Evolutionary conservation across 2,888 invertebrate genomes (phyloP).

Genomic region (Thecophora atra): DNA sequence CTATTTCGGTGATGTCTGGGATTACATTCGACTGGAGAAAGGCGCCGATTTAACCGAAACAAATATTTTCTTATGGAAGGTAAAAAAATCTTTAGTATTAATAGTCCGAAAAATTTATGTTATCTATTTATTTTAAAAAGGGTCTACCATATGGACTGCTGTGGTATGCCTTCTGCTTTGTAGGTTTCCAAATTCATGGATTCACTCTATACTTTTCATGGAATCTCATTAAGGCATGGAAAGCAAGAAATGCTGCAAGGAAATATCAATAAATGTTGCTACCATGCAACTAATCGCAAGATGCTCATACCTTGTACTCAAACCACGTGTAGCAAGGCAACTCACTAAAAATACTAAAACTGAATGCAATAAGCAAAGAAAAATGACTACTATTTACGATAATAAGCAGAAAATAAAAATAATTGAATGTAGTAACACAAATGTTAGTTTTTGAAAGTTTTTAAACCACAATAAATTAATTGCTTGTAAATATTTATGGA

Average conservation of each 20-base stretch:
- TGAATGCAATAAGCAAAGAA: slow-evolving; percentile 6
- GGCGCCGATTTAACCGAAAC: slow-evolving; percentile 72
- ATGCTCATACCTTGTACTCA: background rate
- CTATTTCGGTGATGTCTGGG: slow-evolving; percentile 86
- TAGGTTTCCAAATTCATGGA: slow-evolving; percentile 88
- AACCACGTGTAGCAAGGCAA: background rate
- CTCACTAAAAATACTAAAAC: slow-evolving; percentile 11
- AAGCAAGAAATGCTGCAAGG: slow-evolving; percentile 74
- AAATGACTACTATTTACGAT: slow-evolving; percentile 1
- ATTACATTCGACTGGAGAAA: slow-evolving; percentile 73
- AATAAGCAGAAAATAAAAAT: slow-evolving; percentile 7
- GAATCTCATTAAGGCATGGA: slow-evolving; percentile 86
- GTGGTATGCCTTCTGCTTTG: slow-evolving; percentile 90
- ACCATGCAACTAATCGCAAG: slow-evolving; percentile 33
- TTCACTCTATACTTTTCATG: slow-evolving; percentile 87
- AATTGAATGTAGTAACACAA: slow-evolving; percentile 12
- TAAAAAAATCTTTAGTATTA: slow-evolving; percentile 57
- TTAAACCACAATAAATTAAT: slow-evolving; percentile 2
- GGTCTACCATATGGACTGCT: slow-evolving; percentile 90
- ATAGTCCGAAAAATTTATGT: no score
- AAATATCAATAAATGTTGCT: slow-evolving; percentile 71
- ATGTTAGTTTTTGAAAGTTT: slow-evolving; percentile 20
- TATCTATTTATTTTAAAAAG: slow-evolving; percentile 64
- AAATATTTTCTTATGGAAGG: slow-evolving; percentile 84
- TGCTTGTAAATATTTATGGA: slow-evolving; percentile 33